A percentile compares a stretch with the other conserved stretches of the same genome.
These are phyloP conservation scores for Bombus balteatus DNA, from an alignment of 1,140 invertebrate genomes.

Conservation along the genomic window DNA sequence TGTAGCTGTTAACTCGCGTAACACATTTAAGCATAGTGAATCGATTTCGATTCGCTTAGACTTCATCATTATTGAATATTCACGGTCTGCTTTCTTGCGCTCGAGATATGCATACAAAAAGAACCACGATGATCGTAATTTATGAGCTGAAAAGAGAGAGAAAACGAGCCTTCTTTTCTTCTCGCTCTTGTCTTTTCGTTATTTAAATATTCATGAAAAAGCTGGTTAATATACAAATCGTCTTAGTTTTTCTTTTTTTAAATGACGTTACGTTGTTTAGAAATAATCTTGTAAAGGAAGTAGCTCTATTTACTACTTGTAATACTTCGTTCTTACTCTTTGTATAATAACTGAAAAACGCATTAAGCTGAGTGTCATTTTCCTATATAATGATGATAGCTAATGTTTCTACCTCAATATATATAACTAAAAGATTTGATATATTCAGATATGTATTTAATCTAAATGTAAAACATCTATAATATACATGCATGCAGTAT, in stretches of 20 bases:
- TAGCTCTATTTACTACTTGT: not conserved
- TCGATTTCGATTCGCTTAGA: conserved; percentile 43
- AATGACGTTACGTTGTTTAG: not conserved
- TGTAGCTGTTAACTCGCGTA: conserved; percentile 64
- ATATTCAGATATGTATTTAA: too few species aligned
- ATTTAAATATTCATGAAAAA: conserved; percentile 4
- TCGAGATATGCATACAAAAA: not conserved
- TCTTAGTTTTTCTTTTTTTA: not conserved
- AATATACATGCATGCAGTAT: too few species aligned
- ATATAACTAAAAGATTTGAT: too few species aligned
- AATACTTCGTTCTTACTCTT: not conserved
- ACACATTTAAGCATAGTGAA: conserved; percentile 50
- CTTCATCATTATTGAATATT: conserved; percentile 55
- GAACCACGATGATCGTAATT: not conserved
- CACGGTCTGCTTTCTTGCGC: conserved; percentile 32
- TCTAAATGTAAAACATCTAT: too few species aligned
- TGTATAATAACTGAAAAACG: not conserved
- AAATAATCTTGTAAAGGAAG: not conserved
- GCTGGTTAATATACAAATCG: not conserved
- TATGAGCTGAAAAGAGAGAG: not conserved
- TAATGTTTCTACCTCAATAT: too few species aligned
- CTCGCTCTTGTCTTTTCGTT: not conserved
- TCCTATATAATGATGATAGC: too few species aligned
- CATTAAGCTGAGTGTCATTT: too few species aligned
- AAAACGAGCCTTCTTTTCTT: not conserved